Evolutionary conservation across 1,140 invertebrate genomes (phyloP).

Genomic region (Drosophila pallidifrons): DNA sequence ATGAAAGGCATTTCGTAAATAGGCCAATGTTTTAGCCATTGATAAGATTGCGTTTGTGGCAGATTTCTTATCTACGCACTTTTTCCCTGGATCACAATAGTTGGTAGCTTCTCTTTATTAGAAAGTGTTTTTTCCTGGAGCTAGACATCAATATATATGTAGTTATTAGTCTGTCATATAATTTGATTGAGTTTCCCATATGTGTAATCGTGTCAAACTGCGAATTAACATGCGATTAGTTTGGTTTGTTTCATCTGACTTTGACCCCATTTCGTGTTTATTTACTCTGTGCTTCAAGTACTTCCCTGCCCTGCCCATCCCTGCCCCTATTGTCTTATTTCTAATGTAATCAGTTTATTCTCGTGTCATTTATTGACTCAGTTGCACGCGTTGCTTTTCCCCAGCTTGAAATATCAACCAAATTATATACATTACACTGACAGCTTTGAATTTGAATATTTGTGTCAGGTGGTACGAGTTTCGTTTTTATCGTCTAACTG

Average conservation of each 20-base stretch:
- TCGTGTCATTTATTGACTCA: constrained; percentile 56
- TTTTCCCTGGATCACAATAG: constrained; percentile 1
- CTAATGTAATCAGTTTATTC: constrained; percentile 59
- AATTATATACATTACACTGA: neutral
- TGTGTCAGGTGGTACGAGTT: neutral
- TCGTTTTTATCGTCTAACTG: neutral
- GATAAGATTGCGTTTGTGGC: constrained; percentile 62
- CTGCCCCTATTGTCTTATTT: constrained; percentile 43
- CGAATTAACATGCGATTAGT: constrained; percentile 36
- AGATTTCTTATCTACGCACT: constrained; percentile 22
- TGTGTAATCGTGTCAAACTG: constrained; percentile 22
- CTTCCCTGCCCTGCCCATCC: neutral
- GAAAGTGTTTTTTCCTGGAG: neutral
- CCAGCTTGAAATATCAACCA: constrained; percentile 2
- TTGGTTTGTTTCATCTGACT: constrained; percentile 56
- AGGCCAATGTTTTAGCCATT: constrained; percentile 64
- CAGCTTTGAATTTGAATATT: neutral
- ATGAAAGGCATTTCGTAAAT: constrained; percentile 49
- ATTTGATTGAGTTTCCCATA: constrained; percentile 4
- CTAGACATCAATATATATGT: neutral
- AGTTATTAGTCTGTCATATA: neutral
- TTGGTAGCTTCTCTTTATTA: constrained; percentile 4
- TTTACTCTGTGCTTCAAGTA: constrained; percentile 23
- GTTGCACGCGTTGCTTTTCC: constrained; percentile 41
- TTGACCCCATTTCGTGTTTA: constrained; percentile 60